Percentiles rank a stretch among this genome's conserved stretches.
Evolutionary conservation across 1,140 invertebrate genomes (phyloP).

Genomic region (Laodelphax striatellus): DNA sequence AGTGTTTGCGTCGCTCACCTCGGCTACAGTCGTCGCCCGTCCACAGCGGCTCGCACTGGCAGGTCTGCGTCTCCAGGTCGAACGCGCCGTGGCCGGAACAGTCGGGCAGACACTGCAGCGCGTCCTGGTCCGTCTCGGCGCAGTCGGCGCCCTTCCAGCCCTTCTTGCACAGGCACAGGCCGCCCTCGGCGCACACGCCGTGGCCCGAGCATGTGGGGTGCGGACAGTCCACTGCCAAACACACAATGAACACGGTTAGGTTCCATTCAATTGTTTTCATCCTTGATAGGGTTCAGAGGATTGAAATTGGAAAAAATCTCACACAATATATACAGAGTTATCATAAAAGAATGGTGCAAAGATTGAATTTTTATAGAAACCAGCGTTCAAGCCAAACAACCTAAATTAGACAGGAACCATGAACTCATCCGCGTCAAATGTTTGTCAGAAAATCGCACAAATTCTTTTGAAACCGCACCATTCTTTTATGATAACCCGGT

Average conservation of each 20-base stretch:
- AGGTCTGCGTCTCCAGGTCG: conserved; percentile 82
- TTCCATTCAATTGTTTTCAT: too few species aligned
- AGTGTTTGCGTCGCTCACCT: conserved; percentile 39
- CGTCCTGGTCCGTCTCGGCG: conserved; percentile 82
- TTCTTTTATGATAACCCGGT: too few species aligned
- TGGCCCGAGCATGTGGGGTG: conserved; percentile 91
- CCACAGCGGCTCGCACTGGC: conserved; percentile 84
- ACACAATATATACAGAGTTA: too few species aligned
- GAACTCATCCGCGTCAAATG: too few species aligned
- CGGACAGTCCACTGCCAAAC: conserved; percentile 71
- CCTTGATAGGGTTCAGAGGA: too few species aligned
- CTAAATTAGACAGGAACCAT: too few species aligned
- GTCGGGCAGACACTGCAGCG: conserved; percentile 84
- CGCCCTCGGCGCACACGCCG: conserved; percentile 91
- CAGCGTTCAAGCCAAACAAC: too few species aligned
- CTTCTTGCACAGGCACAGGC: conserved; percentile 93
- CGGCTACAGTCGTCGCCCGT: conserved; percentile 89
- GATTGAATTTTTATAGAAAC: too few species aligned
- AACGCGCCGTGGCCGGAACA: conserved; percentile 92
- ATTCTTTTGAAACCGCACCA: too few species aligned
- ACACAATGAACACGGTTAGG: background rate
- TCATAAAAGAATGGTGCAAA: too few species aligned
- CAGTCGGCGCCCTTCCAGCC: conserved; percentile 93
- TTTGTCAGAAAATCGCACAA: too few species aligned
- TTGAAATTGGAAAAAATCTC: too few species aligned